phyloP scores from a whole-genome alignment of 2,888 invertebrate species.

The Eupeodes latifasciatus region DNA sequence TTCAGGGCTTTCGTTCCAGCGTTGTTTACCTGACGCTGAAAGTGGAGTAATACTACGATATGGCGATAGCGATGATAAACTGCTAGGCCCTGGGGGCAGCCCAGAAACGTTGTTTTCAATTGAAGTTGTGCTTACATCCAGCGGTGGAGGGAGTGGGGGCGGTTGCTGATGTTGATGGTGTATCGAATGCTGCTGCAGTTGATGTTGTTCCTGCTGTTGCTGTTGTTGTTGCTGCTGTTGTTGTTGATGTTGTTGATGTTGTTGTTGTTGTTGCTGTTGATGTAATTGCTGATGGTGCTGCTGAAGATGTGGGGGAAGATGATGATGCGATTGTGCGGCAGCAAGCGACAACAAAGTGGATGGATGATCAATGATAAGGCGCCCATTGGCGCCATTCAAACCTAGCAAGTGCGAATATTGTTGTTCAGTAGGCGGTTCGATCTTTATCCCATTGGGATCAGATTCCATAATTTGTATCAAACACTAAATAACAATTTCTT shows the following conservation, averaged over 20 bases:
- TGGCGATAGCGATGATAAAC: slow-evolving; percentile 71
- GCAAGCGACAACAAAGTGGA: slow-evolving; percentile 82
- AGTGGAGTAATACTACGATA: slow-evolving; percentile 75
- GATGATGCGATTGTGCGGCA: slow-evolving; percentile 79
- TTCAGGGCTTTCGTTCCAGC: slow-evolving; percentile 84
- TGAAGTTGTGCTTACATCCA: slow-evolving; percentile 28
- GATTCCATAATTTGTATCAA: slow-evolving; percentile 82
- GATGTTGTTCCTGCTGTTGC: slow-evolving; percentile 78
- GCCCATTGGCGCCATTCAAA: slow-evolving; percentile 83
- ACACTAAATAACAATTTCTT: slow-evolving; percentile 29
- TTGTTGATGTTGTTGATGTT: slow-evolving; percentile 79
- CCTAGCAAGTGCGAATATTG: slow-evolving; percentile 83
- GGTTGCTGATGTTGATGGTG: slow-evolving; percentile 67
- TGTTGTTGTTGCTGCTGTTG: slow-evolving; percentile 79
- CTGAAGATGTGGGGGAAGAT: slow-evolving; percentile 69
- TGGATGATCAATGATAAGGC: slow-evolving; percentile 82
- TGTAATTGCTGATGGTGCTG: slow-evolving; percentile 77
- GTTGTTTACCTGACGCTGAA: slow-evolving; percentile 78
- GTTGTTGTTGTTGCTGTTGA: slow-evolving; percentile 76
- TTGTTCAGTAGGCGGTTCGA: slow-evolving; percentile 83
- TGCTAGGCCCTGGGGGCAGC: slow-evolving; percentile 63
- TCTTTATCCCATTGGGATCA: slow-evolving; percentile 84
- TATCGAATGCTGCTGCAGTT: slow-evolving; percentile 77
- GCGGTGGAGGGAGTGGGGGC: slow-evolving; percentile 16
- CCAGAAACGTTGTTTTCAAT: slow-evolving; percentile 54